phyloP scores from a whole-genome alignment of 2,888 invertebrate species.

The Labia minor region DNA sequence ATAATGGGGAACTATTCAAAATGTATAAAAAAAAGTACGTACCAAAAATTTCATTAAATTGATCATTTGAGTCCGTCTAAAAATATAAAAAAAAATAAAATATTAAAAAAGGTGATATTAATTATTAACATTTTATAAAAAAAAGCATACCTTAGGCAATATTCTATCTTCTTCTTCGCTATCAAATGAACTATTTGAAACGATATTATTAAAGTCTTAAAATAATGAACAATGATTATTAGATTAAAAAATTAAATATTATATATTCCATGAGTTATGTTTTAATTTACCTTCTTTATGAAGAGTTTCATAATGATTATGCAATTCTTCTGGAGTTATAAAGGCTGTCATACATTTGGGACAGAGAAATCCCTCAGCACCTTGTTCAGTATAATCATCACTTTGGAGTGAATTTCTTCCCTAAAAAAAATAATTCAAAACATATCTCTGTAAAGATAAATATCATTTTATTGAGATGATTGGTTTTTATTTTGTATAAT shows the following conservation, averaged over 20 bases:
- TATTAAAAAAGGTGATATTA: neutral
- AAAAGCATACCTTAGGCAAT: too few species aligned
- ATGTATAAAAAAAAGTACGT: too few species aligned
- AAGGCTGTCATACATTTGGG: constrained; percentile 37
- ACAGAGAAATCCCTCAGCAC: constrained; percentile 40
- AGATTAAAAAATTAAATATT: too few species aligned
- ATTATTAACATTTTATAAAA: too few species aligned
- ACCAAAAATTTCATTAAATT: neutral
- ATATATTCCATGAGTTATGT: too few species aligned
- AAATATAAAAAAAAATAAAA: neutral
- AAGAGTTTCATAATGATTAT: constrained; percentile 31
- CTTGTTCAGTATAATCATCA: constrained; percentile 19
- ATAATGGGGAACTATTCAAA: too few species aligned
- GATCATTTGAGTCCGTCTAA: neutral
- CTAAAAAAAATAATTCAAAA: neutral
- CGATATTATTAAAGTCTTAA: too few species aligned
- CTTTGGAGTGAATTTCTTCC: neutral
- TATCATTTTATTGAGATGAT: neutral
- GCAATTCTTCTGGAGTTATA: constrained; percentile 37
- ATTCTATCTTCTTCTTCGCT: too few species aligned
- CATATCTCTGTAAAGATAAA: too few species aligned
- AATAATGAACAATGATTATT: too few species aligned
- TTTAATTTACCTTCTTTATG: constrained; percentile 26
- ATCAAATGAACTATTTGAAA: too few species aligned
- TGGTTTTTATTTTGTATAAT: neutral